Evolutionary conservation across 1,140 invertebrate species (phyloP), one percentile per base, ranked within the genome.

Genomic region (Liolophura sinensis): DNA sequence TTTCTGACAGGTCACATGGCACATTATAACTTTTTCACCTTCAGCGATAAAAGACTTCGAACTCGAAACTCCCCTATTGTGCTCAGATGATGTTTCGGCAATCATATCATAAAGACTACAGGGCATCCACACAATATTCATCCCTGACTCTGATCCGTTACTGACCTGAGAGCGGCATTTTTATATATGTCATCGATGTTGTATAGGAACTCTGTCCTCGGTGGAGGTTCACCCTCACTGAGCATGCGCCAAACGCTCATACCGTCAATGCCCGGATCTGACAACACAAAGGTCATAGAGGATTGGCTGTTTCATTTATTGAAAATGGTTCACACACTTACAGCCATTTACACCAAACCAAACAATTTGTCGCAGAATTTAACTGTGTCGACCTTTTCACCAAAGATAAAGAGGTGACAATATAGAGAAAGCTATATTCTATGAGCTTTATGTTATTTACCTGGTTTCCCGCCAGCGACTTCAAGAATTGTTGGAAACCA

Each of bases 401-500:
- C 24, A 20, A 24, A 7, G 12, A 54, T 24, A 54, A 4, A 54
- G 24, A n/a, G n/a, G n/a, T n/a, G n/a, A n/a, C n/a, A 5, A 54
- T 54, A 24, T 20, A n/a, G 24, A 54, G 18, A 20, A 54, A n/a
- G 24, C 9, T 40, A 40, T 5, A 3, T 9, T 40, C 31, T 40
- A n/a, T n/a, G 9, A 40, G 9, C 31, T 40, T 24, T 3, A 7
- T 54, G 12, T 20, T 54, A 24, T 12, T 24, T 67, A 70, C 69
- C 54, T 64, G 67, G 57, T 27, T 54, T 20, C 3, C 65, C 77
- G 57, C 74, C 74, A n/a, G 70, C 73, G 16, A 72, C 69, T 12
- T 67, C 58, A 7, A 77, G 24, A 22, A 77, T 71, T 40, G 75
- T 77, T 6, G 75, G 72, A 56, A 71, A 62, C 73, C 75, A 76